phyloP scores from a whole-genome alignment of 2,888 invertebrate genomes.

The Synergus laeviventris region DNA sequence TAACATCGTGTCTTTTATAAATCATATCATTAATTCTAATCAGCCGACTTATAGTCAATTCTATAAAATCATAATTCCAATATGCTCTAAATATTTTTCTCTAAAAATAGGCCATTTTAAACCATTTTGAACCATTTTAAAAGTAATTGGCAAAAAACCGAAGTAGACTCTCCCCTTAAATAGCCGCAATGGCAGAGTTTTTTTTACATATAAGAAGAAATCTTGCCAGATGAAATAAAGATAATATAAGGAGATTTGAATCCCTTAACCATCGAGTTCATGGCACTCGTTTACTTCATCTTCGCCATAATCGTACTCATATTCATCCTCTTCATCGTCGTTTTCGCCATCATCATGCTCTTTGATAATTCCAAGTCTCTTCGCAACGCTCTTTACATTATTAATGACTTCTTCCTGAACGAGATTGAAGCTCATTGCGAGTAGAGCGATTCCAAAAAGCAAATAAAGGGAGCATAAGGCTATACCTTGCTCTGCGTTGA shows the following conservation, averaged over 20 bases:
- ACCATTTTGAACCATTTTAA: too few relatives aligned
- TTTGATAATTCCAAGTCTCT: slow-evolving; percentile 91
- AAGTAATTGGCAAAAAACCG: too few relatives aligned
- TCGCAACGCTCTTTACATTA: slow-evolving; percentile 91
- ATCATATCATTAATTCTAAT: too few relatives aligned
- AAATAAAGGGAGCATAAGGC: slow-evolving; percentile 94
- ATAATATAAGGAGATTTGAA: slow-evolving; percentile 21
- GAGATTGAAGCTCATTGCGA: slow-evolving; percentile 98
- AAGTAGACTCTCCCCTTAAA: too few relatives aligned
- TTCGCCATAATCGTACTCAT: slow-evolving; percentile 62
- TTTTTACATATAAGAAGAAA: slow-evolving; percentile 6
- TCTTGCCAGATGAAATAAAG: slow-evolving; percentile 6
- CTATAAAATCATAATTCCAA: too few relatives aligned
- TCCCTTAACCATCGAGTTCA: slow-evolving; percentile 51
- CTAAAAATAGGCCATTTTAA: too few relatives aligned
- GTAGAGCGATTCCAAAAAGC: slow-evolving; percentile 93
- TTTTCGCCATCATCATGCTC: slow-evolving; percentile 82
- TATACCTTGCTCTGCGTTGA: slow-evolving; percentile 80
- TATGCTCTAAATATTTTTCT: too few relatives aligned
- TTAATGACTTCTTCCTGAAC: slow-evolving; percentile 96
- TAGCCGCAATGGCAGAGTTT: not conserved
- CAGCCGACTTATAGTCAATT: too few relatives aligned
- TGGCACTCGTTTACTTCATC: slow-evolving; percentile 59
- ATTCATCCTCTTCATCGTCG: slow-evolving; percentile 71
- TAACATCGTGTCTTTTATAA: too few relatives aligned